These are phyloP conservation scores for rabbit (Oryctolagus cuniculus) DNA, from an alignment of 2,113 vertebrate species.

Conservation along the genomic window mOryCun1.1 NC_091445.1:15859501-15860000, in stretches of 20 bases:
- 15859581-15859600: too few species aligned
- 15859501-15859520: too few species aligned
- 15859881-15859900: slow-evolving; percentile 30
- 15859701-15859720: too few species aligned
- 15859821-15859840: slow-evolving; percentile 43
- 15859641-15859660: too few species aligned
- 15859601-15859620: too few species aligned
- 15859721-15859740: neutral
- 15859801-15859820: neutral
- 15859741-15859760: neutral
- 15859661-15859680: too few species aligned
- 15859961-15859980: neutral
- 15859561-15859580: too few species aligned
- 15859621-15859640: too few species aligned
- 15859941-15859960: neutral
- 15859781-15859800: slow-evolving; percentile 8
- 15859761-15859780: neutral
- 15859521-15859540: too few species aligned
- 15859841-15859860: neutral
- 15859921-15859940: neutral
- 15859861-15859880: slow-evolving; percentile 46
- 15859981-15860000: neutral
- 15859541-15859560: too few species aligned
- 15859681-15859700: too few species aligned
- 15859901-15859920: slow-evolving; percentile 11